Percentiles rank a stretch among this genome's conserved stretches.
Evolutionary conservation across 2,113 vertebrate species (phyloP).

Genomic region (Alosa alosa): DNA sequence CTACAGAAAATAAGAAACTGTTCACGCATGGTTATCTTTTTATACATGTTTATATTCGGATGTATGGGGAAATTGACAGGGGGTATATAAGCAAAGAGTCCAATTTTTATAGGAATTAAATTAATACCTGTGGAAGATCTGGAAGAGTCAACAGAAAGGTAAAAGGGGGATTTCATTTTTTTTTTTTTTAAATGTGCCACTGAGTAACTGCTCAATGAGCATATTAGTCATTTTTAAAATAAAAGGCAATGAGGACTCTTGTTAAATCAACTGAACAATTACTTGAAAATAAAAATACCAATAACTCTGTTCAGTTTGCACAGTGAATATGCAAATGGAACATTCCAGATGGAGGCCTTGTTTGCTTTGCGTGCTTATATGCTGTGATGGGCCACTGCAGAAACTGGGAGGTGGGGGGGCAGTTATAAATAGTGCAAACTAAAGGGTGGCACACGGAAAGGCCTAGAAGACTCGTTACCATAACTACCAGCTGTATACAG

Average conservation of each 20-base stretch:
- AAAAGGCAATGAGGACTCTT: not conserved
- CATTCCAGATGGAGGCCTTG: slow-evolving; percentile 18
- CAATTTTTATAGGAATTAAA: not conserved
- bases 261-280: not conserved
- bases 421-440: slow-evolving; percentile 64
- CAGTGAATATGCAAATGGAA: slow-evolving; percentile 23
- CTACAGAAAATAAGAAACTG: not conserved
- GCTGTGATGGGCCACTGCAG: slow-evolving; percentile 41
- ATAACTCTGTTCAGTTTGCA: too few relatives aligned
- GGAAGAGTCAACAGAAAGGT: not conserved
- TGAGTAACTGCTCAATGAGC: not conserved
- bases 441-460: slow-evolving; percentile 46
- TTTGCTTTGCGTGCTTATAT: not conserved
- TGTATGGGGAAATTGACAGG: not conserved
- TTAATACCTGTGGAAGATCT: not conserved
- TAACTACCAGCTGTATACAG: not conserved
- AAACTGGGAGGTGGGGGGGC: slow-evolving; percentile 40
- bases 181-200: not conserved
- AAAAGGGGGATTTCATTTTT: not conserved
- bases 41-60: not conserved
- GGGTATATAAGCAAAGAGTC: not conserved
- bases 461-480: slow-evolving; percentile 26
- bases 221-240: not conserved
- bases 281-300: slow-evolving; percentile 22
- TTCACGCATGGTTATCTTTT: not conserved